Evolutionary conservation across 2,797 vertebrate species (phyloP).

Genomic region (Micropoecilia bifurca): DNA sequence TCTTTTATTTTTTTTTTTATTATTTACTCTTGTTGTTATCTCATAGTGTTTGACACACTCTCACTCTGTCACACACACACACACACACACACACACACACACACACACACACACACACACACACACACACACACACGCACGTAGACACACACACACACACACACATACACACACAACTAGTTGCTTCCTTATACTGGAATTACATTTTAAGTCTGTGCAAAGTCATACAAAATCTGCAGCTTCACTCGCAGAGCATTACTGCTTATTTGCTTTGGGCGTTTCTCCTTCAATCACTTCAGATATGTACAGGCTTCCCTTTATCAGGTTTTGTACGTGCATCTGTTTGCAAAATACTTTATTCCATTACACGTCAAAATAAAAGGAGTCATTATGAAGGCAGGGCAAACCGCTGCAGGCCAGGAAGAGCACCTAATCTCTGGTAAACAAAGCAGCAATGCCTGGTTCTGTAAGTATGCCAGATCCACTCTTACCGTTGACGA

Average conservation of each 20-base stretch:
- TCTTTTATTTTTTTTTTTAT: too few relatives aligned
- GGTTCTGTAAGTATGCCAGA: constrained; percentile 68
- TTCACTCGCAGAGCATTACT: constrained; percentile 17
- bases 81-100: neutral
- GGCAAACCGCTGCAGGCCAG: constrained; percentile 41
- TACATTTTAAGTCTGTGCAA: constrained; percentile 33
- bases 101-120: too few relatives aligned
- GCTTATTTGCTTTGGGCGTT: neutral
- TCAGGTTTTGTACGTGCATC: constrained; percentile 9
- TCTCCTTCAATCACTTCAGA: neutral
- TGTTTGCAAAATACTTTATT: constrained; percentile 31
- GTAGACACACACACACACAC: constrained; percentile 17
- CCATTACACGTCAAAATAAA: constrained; percentile 26
- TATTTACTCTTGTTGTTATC: too few relatives aligned
- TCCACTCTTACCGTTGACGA: constrained; percentile 54
- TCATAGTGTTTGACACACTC: too few relatives aligned
- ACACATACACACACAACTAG: constrained; percentile 55
- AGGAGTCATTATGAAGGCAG: constrained; percentile 22
- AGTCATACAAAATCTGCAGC: constrained; percentile 25
- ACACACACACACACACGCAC: too few relatives aligned
- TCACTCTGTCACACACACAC: too few relatives aligned
- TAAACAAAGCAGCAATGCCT: constrained; percentile 63
- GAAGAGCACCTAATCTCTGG: constrained; percentile 62
- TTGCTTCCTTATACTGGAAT: constrained; percentile 56
- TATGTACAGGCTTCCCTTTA: neutral